Conservation (phyloP, 2,113 vertebrate species). For the Ondatra zibethicus region DNA sequence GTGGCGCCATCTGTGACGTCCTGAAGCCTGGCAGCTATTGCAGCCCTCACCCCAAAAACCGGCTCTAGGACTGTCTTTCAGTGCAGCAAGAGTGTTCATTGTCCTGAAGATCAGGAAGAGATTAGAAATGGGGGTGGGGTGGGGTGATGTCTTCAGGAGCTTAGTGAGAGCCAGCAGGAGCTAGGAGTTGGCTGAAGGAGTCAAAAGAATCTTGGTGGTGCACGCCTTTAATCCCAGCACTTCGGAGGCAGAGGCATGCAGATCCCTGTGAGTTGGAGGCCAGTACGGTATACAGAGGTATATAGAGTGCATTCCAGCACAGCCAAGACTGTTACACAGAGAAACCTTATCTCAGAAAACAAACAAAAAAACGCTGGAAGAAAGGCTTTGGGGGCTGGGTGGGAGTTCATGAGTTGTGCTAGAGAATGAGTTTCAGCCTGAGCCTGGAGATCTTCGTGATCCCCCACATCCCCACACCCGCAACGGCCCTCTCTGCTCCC, state of each 20-base stretch:
- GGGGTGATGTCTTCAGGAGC: not conserved
- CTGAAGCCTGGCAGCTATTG: accelerated
- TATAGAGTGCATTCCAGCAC: too few relatives aligned
- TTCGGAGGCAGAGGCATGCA: too few relatives aligned
- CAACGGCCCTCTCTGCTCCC: not conserved
- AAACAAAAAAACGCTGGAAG: not conserved
- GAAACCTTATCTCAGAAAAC: too few relatives aligned
- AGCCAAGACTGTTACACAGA: too few relatives aligned
- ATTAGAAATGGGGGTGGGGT: not conserved
- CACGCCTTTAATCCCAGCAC: too few relatives aligned
- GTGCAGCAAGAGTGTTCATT: not conserved
- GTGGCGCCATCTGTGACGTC: not conserved
- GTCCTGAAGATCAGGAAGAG: not conserved
- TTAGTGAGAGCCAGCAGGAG: not conserved
- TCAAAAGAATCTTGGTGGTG: not conserved
- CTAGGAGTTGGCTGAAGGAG: not conserved
- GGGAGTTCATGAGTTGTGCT: not conserved
- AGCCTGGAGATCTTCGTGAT: not conserved
- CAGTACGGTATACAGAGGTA: too few relatives aligned
- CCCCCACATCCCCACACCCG: not conserved
- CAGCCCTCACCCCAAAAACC: not conserved
- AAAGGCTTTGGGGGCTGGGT: not conserved
- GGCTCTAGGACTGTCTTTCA: not conserved
- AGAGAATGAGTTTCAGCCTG: not conserved
- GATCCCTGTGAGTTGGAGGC: too few relatives aligned